These are phyloP conservation scores for Drosophila melanosoma DNA, from an alignment of 2,888 invertebrate species.

Conservation along the genomic window DNA sequence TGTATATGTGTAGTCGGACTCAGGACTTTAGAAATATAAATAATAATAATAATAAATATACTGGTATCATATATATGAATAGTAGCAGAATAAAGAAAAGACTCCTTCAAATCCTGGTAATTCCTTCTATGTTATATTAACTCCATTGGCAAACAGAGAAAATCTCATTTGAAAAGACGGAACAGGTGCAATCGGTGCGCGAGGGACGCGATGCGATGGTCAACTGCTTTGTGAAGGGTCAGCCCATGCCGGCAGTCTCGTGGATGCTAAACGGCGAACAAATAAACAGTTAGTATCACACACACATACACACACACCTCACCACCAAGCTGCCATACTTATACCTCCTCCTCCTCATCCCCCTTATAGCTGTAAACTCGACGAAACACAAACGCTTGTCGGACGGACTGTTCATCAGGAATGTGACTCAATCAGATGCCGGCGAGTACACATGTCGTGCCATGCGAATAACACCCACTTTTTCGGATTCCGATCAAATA, in stretches of 20 bases:
- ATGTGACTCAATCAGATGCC: conserved; percentile 86
- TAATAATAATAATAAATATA: neutral
- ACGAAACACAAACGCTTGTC: conserved; percentile 85
- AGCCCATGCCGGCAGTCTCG: conserved; percentile 84
- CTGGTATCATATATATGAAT: neutral
- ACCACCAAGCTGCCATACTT: neutral
- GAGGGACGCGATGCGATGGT: conserved; percentile 86
- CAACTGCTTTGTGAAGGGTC: conserved; percentile 84
- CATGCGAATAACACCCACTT: conserved; percentile 86
- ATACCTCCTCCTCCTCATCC: neutral
- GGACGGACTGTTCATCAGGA: conserved; percentile 86
- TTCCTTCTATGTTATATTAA: neutral
- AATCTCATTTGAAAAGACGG: conserved; percentile 86
- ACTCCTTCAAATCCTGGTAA: neutral
- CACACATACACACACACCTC: neutral
- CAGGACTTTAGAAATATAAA: too few species aligned
- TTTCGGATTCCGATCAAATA: conserved; percentile 86
- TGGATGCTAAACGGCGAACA: conserved; percentile 85
- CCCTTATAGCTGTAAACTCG: conserved; percentile 78
- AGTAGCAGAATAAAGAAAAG: neutral
- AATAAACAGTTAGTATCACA: conserved; percentile 81
- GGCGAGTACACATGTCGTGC: conserved; percentile 87
- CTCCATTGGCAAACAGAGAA: conserved; percentile 84
- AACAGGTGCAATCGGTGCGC: conserved; percentile 85
- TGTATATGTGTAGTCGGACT: too few species aligned